Evolutionary conservation across 2,888 invertebrate species (phyloP).

Genomic region (Tachystola acroxantha): DNA sequence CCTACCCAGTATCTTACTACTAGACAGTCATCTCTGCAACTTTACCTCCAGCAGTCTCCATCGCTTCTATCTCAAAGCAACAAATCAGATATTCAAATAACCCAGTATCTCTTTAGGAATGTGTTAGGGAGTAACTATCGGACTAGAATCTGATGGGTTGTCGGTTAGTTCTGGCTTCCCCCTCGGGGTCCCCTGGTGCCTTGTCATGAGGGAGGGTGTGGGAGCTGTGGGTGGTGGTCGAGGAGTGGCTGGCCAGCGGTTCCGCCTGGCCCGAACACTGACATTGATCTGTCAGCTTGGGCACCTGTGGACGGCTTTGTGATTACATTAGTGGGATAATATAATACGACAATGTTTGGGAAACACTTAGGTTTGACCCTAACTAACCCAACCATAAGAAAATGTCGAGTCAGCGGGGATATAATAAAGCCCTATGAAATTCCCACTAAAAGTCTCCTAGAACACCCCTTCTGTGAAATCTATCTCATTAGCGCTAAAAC

Average conservation of each 20-base stretch:
- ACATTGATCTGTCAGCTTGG: conserved; percentile 49
- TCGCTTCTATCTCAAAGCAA: conserved; percentile 5
- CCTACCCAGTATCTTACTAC: conserved; percentile 21
- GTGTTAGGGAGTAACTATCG: background rate
- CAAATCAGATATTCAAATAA: conserved; percentile 20
- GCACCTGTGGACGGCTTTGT: conserved; percentile 1
- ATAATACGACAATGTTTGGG: too few species aligned
- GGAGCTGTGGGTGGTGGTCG: background rate
- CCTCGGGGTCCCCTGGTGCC: background rate
- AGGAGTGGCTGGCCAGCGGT: conserved; percentile 34
- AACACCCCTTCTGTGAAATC: too few species aligned
- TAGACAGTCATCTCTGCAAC: conserved; percentile 21
- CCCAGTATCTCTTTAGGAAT: background rate
- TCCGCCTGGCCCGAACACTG: conserved; percentile 45
- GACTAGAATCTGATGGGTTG: background rate
- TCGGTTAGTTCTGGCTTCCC: conserved; percentile 1
- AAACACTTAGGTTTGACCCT: too few species aligned
- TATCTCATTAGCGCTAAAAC: too few species aligned
- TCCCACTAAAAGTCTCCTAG: too few species aligned
- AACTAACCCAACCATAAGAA: too few species aligned
- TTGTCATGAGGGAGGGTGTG: background rate
- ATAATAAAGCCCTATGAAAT: too few species aligned
- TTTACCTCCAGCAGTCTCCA: conserved; percentile 8
- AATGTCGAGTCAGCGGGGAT: too few species aligned
- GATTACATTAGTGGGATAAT: conserved; percentile 1